Evolutionary conservation across 2,113 vertebrate genomes (phyloP), one percentile per base, ranked within the genome.

Genomic region (Proterorhinus semilunaris): DNA sequence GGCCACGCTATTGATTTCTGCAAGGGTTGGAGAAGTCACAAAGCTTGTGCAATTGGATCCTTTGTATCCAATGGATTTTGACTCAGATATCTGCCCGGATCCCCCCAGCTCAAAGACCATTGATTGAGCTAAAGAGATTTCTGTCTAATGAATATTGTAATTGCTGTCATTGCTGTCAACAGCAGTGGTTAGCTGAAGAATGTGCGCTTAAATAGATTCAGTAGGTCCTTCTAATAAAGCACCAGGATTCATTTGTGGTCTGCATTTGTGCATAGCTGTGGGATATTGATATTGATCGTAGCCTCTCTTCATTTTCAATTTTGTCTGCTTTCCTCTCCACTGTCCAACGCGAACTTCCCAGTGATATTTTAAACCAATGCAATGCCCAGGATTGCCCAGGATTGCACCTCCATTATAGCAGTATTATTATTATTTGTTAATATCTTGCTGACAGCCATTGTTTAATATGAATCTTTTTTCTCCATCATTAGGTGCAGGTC

Each of bases 111-210:
- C 53, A 62, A 74, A 79, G 61, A 59, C 54, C 80, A 86, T 81
- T 36, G 82, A 88, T 69, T 65, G 46, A 50, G 69, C 71, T 59
- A 47, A 78, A 69, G 68, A 77, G 80, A 81, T 86, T 81, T 74
- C 72, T 72, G 62, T 61, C 69, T 80, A 68, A 89, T 89, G 83
- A 90, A 88, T 89, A 89, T 88, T 85, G 75, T 79, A 88, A 89
- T 86, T 77, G 59, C 62, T 68, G 75, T 74, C 84, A 83, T 64
- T 74, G 50, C n/a, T n/a, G n/a, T 69, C 78, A 74, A 68, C 72
- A 0, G 17, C 6, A 65, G 44, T 54, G 75, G 59, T 59, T 76
- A 69, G 52, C 58, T 55, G 77, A 81, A 61, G 68, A 72, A 69
- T 82, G 67, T 58, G 74, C 36, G 49, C 86, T 82, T 86, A 72